phyloP scores from a whole-genome alignment of 2,888 invertebrate species.

The Acronicta psi region DNA sequence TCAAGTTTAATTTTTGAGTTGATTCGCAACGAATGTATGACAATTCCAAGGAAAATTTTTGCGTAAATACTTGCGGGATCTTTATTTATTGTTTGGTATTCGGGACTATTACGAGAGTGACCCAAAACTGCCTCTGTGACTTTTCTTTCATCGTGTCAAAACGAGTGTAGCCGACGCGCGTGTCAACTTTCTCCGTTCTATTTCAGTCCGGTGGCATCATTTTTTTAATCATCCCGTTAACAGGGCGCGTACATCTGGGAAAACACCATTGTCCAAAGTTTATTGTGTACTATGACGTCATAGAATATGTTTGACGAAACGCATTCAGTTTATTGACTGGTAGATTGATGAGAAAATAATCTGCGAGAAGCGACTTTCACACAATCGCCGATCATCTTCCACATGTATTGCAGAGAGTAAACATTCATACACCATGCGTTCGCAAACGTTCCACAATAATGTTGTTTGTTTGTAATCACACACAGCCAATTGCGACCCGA shows the following conservation, averaged over 20 bases:
- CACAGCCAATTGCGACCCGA: not conserved
- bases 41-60: constrained; percentile 61
- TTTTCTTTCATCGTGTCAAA: constrained; percentile 76
- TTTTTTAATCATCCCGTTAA: constrained; percentile 70
- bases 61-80: constrained; percentile 62
- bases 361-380: constrained; percentile 40
- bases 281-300: constrained; percentile 50
- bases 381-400: constrained; percentile 35
- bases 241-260: constrained; percentile 61
- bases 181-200: constrained; percentile 85
- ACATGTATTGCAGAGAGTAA: constrained; percentile 43
- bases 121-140: constrained; percentile 82
- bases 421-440: constrained; percentile 18
- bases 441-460: not conserved
- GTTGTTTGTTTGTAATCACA: constrained; percentile 2
- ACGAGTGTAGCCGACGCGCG: constrained; percentile 68
- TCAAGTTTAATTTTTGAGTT: constrained; percentile 59
- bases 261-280: constrained; percentile 69
- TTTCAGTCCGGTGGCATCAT: constrained; percentile 75
- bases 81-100: constrained; percentile 72
- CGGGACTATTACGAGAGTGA: constrained; percentile 77
- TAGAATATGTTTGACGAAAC: constrained; percentile 17
- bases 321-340: constrained; percentile 34
- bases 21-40: constrained; percentile 62
- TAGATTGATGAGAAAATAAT: constrained; percentile 48